Percentiles rank a stretch among this genome's conserved stretches.
Conservation (phyloP, 1,140 invertebrate species). For the Trachymyrmex septentrionalis region DNA sequence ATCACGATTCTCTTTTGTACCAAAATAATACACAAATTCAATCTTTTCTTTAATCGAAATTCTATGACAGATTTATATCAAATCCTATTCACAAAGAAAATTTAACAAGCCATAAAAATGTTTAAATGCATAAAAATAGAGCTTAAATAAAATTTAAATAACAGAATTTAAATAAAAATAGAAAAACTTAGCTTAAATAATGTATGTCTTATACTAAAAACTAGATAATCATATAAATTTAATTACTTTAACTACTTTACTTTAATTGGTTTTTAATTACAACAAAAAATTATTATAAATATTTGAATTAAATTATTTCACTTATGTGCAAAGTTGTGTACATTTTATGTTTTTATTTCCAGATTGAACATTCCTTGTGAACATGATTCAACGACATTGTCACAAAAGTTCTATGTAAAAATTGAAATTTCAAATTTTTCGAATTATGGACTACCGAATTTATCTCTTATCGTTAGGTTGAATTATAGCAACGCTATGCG, state of each 20-base stretch:
- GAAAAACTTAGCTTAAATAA: not conserved
- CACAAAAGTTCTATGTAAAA: not conserved
- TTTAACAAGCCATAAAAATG: not conserved
- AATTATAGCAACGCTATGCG: conserved; percentile 11
- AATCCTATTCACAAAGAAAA: not conserved
- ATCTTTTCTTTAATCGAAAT: not conserved
- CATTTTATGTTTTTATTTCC: not conserved
- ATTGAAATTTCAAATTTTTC: conserved; percentile 1
- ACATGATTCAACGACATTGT: not conserved
- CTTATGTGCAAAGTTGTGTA: not conserved
- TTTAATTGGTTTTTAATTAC: not conserved
- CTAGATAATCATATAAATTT: not conserved
- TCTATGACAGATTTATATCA: not conserved
- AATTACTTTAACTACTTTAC: not conserved
- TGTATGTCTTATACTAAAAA: not conserved
- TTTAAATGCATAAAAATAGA: not conserved
- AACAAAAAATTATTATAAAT: not conserved
- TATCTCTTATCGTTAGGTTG: not conserved
- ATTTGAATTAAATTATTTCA: not conserved
- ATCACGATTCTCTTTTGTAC: not conserved
- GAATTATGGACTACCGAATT: not conserved
- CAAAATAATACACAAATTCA: not conserved
- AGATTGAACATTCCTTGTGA: not conserved
- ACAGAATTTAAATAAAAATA: not conserved
- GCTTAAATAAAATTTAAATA: too few species aligned